Percentiles rank a stretch among this genome's conserved stretches.
These are phyloP conservation scores for Dryobates pubescens DNA, from an alignment of 2,797 vertebrate species.

Conservation along the genomic window DNA sequence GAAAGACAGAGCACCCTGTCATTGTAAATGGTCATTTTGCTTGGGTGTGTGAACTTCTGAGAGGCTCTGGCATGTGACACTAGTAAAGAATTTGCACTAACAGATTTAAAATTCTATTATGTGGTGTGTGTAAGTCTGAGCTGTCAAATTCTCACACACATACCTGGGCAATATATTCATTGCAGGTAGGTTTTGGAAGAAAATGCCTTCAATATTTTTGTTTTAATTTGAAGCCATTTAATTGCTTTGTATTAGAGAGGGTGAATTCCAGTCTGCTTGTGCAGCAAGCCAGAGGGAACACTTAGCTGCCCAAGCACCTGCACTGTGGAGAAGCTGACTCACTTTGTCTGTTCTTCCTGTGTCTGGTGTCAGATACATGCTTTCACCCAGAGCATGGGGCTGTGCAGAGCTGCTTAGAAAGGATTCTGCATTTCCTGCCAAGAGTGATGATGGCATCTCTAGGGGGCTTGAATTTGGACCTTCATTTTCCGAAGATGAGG, in stretches of 20 bases:
- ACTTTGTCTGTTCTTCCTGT: not conserved
- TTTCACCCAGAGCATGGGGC: not conserved
- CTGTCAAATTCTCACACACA: not conserved
- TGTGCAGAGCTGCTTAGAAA: not conserved
- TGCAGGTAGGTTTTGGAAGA: not conserved
- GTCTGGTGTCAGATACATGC: not conserved
- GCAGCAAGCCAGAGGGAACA: not conserved
- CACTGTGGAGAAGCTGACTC: not conserved
- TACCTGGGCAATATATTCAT: not conserved
- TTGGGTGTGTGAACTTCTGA: not conserved
- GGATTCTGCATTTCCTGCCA: not conserved
- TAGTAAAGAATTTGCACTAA: not conserved
- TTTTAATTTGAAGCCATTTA: not conserved
- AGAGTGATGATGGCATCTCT: not conserved
- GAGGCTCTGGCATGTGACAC: not conserved
- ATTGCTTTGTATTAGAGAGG: not conserved
- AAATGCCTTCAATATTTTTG: not conserved
- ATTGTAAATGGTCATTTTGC: conserved; percentile 31
- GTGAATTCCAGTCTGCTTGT: not conserved
- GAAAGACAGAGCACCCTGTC: conserved; percentile 10
- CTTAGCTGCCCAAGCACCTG: accelerated
- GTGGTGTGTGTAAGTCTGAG: not conserved
- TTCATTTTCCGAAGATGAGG: not conserved
- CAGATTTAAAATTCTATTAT: not conserved
- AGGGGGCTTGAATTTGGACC: not conserved